These are phyloP conservation scores for Myotis davidii DNA, from an alignment of 2,113 vertebrate species.

Conservation along the genomic window DNA sequence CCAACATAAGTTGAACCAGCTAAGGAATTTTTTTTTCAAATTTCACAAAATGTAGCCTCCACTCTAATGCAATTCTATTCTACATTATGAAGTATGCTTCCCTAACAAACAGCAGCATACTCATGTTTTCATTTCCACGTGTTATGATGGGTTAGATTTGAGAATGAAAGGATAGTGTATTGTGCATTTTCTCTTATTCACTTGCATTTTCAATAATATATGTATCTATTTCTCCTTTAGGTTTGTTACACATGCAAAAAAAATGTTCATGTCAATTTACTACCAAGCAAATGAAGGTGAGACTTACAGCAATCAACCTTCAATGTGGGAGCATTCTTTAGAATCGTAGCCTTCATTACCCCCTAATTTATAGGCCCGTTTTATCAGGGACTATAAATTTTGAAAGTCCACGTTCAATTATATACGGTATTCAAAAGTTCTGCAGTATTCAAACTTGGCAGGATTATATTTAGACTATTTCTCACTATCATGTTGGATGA, in stretches of 20 bases:
- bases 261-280: background rate
- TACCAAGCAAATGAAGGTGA: background rate
- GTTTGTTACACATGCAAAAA: background rate
- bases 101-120: background rate
- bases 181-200: background rate
- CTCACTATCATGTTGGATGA: background rate
- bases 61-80: constrained; percentile 7
- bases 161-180: background rate
- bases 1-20: background rate
- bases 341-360: background rate
- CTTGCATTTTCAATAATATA: background rate
- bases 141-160: background rate
- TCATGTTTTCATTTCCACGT: background rate
- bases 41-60: constrained; percentile 19
- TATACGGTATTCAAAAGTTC: background rate
- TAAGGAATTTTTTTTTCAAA: background rate
- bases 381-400: background rate
- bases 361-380: background rate
- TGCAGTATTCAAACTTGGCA: background rate
- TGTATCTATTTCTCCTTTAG: background rate
- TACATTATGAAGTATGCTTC: background rate
- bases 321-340: background rate
- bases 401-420: background rate
- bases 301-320: background rate
- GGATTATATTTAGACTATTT: background rate